A percentile compares a stretch with the other conserved stretches of the same genome.
Conservation (phyloP, 2,797 vertebrate genomes). For the Decapterus maruadsi region DNA sequence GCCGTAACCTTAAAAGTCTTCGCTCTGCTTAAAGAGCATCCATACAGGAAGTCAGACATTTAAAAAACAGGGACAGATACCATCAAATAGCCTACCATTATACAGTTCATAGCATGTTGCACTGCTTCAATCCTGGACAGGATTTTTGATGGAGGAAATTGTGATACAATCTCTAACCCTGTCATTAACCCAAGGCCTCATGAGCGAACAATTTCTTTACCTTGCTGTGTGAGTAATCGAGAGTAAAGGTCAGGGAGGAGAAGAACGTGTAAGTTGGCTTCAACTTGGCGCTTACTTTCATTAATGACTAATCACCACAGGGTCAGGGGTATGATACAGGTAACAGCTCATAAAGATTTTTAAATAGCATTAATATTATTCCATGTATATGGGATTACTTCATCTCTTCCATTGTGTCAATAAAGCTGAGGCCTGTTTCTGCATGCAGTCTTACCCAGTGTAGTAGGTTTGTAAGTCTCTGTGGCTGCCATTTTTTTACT, state of each 20-base stretch:
- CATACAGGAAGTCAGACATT: background rate
- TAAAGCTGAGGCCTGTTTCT: background rate
- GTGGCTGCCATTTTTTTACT: background rate
- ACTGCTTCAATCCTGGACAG: background rate
- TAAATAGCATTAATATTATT: background rate
- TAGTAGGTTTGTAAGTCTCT: background rate
- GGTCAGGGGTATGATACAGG: background rate
- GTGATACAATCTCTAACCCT: background rate
- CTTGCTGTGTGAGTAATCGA: background rate
- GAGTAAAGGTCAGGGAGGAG: constrained; percentile 44
- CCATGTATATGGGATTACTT: background rate
- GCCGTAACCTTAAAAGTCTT: background rate
- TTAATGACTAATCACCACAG: background rate
- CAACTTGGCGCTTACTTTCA: background rate
- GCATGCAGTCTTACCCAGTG: background rate
- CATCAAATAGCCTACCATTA: background rate
- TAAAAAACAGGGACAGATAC: background rate
- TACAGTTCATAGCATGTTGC: background rate
- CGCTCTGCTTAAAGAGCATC: background rate
- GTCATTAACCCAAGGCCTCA: background rate
- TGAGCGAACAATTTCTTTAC: too few species aligned
- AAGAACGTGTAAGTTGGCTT: background rate
- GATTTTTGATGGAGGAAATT: background rate
- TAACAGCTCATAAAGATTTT: background rate
- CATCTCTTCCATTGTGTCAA: background rate